These are phyloP conservation scores for Endotricha flammealis DNA, from an alignment of 2,888 invertebrate genomes.

Conservation along the genomic window DNA sequence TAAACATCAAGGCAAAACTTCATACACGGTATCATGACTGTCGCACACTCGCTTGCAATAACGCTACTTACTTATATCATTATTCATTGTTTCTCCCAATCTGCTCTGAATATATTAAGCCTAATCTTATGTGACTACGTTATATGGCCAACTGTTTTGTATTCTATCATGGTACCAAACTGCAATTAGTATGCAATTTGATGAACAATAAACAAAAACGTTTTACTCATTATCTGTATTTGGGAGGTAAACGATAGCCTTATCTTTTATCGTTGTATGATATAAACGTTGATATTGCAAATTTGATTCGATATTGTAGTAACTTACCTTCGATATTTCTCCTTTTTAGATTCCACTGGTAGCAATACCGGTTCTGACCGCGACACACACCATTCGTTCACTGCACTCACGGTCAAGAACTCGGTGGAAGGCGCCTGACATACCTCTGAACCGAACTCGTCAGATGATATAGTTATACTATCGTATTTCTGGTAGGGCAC, in stretches of 20 bases:
- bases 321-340: constrained; percentile 74
- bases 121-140: too few relatives aligned
- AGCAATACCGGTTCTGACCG: constrained; percentile 65
- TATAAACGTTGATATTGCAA: constrained; percentile 57
- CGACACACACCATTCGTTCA: constrained; percentile 73
- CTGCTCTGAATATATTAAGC: not conserved
- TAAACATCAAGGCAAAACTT: constrained; percentile 70
- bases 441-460: constrained; percentile 72
- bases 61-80: constrained; percentile 12
- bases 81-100: not conserved
- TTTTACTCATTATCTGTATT: constrained; percentile 33
- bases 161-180: not conserved
- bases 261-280: constrained; percentile 53
- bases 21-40: constrained; percentile 35
- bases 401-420: constrained; percentile 72
- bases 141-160: too few relatives aligned
- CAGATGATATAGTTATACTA: constrained; percentile 71
- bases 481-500: constrained; percentile 72
- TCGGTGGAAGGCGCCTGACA: constrained; percentile 69
- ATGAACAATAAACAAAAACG: too few relatives aligned
- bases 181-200: too few relatives aligned
- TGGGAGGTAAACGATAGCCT: constrained; percentile 35
- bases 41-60: constrained; percentile 19
- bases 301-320: constrained; percentile 45
- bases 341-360: constrained; percentile 70